Conservation (phyloP, 2,113 vertebrate genomes). For the Neolamprologus fasciatus region DNA sequence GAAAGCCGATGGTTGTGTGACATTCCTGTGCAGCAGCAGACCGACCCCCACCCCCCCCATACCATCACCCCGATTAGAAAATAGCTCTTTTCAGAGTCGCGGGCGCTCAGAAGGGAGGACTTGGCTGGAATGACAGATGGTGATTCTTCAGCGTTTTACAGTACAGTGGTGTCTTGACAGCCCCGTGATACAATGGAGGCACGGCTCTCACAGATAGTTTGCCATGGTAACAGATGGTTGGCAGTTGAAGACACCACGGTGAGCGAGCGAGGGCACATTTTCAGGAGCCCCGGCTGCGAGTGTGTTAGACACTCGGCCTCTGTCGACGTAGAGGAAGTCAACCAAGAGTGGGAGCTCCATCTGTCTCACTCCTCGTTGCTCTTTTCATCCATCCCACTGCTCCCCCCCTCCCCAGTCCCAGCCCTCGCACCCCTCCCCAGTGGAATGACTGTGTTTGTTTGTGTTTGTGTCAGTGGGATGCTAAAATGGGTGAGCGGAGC, state of each 20-base stretch:
- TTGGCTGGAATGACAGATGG: conserved; percentile 29
- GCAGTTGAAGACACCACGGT: conserved; percentile 5
- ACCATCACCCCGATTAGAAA: neutral
- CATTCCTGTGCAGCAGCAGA: neutral
- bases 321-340: conserved; percentile 36
- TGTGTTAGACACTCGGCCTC: conserved; percentile 21
- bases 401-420: neutral
- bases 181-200: conserved; percentile 17
- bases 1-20: neutral
- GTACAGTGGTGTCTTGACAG: conserved; percentile 37
- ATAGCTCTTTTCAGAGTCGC: neutral
- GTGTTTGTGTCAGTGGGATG: conserved; percentile 49
- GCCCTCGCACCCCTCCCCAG: neutral
- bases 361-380: conserved; percentile 44
- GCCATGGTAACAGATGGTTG: conserved; percentile 52
- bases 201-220: conserved; percentile 6
- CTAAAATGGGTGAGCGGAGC: conserved; percentile 43
- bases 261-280: neutral
- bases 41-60: accelerated
- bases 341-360: conserved; percentile 49
- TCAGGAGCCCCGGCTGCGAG: neutral
- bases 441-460: conserved; percentile 44
- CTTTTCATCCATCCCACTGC: conserved; percentile 21
- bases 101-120: neutral
- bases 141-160: conserved; percentile 28